These are phyloP conservation scores for Phymatocera aterrima DNA, from an alignment of 2,888 invertebrate species.

Conservation along the genomic window DNA sequence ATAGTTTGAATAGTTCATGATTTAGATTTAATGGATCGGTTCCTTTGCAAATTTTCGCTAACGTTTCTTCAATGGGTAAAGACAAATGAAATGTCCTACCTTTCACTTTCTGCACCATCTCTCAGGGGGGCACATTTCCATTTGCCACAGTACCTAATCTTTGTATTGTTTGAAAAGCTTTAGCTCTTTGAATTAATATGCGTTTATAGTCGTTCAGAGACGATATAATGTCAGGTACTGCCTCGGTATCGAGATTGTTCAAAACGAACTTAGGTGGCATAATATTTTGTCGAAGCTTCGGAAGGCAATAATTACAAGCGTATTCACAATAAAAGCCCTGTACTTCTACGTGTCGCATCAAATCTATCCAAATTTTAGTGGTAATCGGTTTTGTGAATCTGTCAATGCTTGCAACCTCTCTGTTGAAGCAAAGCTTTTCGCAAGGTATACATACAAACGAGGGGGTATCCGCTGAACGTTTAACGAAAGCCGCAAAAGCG, in stretches of 20 bases:
- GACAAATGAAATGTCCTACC: slow-evolving; percentile 57
- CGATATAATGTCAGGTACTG: slow-evolving; percentile 51
- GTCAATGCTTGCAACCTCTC: slow-evolving; percentile 47
- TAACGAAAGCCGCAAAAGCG: slow-evolving; percentile 52
- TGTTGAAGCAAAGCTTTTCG: slow-evolving; percentile 53
- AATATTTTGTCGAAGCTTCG: slow-evolving; percentile 52
- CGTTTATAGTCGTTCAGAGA: slow-evolving; percentile 58
- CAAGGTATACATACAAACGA: slow-evolving; percentile 52
- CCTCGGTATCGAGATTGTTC: slow-evolving; percentile 55
- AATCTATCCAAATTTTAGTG: slow-evolving; percentile 45
- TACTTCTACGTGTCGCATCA: slow-evolving; percentile 33
- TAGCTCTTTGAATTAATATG: slow-evolving; percentile 62
- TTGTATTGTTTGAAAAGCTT: slow-evolving; percentile 66
- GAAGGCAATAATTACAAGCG: slow-evolving; percentile 48
- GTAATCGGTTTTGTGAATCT: slow-evolving; percentile 49
- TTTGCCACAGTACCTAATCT: slow-evolving; percentile 63
- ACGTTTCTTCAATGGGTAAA: slow-evolving; percentile 61
- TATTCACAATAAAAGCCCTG: neutral
- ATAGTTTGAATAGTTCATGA: slow-evolving; percentile 63
- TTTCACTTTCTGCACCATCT: slow-evolving; percentile 49
- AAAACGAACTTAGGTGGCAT: slow-evolving; percentile 59
- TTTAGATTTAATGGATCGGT: slow-evolving; percentile 59
- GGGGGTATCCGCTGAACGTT: slow-evolving; percentile 51
- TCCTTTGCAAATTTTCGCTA: slow-evolving; percentile 61
- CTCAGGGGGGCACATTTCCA: slow-evolving; percentile 55